Conservation (phyloP, 2,888 invertebrate species). For the Rhaphigaster nebulosa region DNA sequence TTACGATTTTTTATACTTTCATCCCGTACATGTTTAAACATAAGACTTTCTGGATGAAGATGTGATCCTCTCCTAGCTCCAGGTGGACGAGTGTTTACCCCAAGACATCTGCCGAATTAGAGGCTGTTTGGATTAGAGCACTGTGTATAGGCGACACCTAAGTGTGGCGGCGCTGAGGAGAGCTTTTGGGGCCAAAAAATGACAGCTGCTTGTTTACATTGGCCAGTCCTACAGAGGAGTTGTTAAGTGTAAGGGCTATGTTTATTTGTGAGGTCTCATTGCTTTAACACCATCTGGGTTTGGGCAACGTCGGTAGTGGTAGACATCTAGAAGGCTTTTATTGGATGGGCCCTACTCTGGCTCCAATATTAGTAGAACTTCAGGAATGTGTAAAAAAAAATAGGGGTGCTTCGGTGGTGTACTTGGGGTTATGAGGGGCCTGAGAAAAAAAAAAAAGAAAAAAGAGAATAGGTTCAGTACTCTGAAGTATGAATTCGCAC, state of each 20-base stretch:
- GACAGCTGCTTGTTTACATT: constrained; percentile 26
- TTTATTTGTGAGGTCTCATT: constrained; percentile 24
- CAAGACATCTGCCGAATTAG: constrained; percentile 5
- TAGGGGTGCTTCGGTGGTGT: not conserved
- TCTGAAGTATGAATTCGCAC: too few species aligned
- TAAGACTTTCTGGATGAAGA: not conserved
- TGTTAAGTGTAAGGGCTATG: not conserved
- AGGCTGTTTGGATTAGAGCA: not conserved
- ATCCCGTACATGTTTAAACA: not conserved
- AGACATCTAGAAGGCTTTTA: not conserved
- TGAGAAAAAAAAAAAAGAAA: not conserved
- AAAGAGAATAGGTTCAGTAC: not conserved
- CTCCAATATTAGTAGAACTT: not conserved
- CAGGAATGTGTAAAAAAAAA: not conserved
- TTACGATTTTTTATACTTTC: not conserved
- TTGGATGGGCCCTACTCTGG: not conserved
- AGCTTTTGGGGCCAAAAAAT: not conserved
- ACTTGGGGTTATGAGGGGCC: not conserved
- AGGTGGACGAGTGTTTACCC: not conserved
- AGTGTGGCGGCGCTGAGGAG: not conserved
- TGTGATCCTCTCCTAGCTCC: not conserved
- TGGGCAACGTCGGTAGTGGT: not conserved
- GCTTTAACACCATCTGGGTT: not conserved
- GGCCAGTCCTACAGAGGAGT: constrained; percentile 24
- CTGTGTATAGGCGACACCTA: not conserved